A percentile compares a stretch with the other conserved stretches of the same genome.
These are phyloP conservation scores for Synergus gifuensis DNA, from an alignment of 2,888 invertebrate species.

Conservation along the genomic window DNA sequence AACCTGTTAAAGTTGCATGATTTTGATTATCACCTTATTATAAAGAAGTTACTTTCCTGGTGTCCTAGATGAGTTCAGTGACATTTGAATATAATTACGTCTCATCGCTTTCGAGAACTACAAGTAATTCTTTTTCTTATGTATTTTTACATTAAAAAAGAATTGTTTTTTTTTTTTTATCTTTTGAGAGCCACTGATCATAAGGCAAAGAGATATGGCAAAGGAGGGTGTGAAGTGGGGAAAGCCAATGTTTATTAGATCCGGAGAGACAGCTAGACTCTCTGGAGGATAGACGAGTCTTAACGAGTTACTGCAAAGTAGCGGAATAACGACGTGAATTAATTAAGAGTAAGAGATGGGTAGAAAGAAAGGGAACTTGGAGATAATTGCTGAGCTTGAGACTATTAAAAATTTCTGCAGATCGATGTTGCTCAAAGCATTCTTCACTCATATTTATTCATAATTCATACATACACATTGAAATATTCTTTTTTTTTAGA, in stretches of 20 bases:
- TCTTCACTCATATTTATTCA: too few relatives aligned
- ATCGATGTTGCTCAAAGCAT: background rate
- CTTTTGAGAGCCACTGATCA: background rate
- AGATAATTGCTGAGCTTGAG: background rate
- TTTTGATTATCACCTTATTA: background rate
- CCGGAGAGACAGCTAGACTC: background rate
- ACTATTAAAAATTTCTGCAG: background rate
- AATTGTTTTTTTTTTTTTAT: background rate
- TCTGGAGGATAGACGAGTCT: slow-evolving; percentile 8
- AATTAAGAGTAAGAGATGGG: background rate
- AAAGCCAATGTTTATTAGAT: slow-evolving; percentile 20
- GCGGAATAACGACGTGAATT: slow-evolving; percentile 26
- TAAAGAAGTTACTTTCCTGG: background rate
- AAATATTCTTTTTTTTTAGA: background rate
- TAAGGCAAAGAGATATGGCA: slow-evolving; percentile 12
- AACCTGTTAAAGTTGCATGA: background rate
- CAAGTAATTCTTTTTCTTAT: too few relatives aligned
- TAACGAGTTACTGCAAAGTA: slow-evolving; percentile 20
- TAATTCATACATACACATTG: background rate
- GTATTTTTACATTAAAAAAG: too few relatives aligned
- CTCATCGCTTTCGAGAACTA: too few relatives aligned
- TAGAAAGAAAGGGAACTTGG: background rate
- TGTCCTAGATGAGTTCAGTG: background rate
- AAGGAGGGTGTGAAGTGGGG: slow-evolving; percentile 12
- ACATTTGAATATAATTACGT: too few relatives aligned